Evolutionary conservation across 1,140 invertebrate genomes (phyloP), one percentile per base, ranked within the genome.

Genomic region (Eubasilissa regina): DNA sequence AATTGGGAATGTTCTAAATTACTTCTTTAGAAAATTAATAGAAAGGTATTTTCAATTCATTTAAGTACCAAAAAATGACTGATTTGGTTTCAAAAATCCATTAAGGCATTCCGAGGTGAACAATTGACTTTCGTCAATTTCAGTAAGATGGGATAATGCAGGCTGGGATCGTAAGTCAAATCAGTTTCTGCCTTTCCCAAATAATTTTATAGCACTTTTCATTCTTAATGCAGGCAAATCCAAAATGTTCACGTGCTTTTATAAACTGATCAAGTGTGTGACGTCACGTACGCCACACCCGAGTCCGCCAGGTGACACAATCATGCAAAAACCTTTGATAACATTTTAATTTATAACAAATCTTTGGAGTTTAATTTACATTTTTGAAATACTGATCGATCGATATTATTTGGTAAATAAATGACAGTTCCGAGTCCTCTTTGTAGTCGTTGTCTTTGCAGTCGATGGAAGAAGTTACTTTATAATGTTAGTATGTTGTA

Each of bases 281-380:
- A 0, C 94, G 95, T 95, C 13, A 96, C 91, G 56, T 95, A 86
- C 0, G 92, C 94, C 15, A 92, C 78, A 0, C 95, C 94, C 80
- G 91, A 87, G 19, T 89, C 87, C 13, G 92, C 89, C 77, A 96
- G 84, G 84, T 92, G 91, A 68, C 90, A 88, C 87, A 92, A 92
- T 58, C n/a, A n/a, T n/a, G n/a, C n/a, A n/a, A n/a, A n/a, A n/a
- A n/a, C n/a, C n/a, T n/a, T n/a, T n/a, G n/a, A n/a, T n/a, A n/a
- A n/a, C n/a, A n/a, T n/a, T n/a, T n/a, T n/a, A n/a, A n/a, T n/a
- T n/a, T n/a, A n/a, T n/a, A n/a, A n/a, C n/a, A n/a, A n/a, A n/a
- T n/a, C n/a, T n/a, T n/a, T n/a, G n/a, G n/a, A n/a, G n/a, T n/a
- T n/a, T n/a, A n/a, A n/a, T n/a, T n/a, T n/a, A n/a, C n/a, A n/a